Evolutionary conservation across 1,140 invertebrate genomes (phyloP), one percentile per base, ranked within the genome.

Genomic region (Spodoptera frugiperda): DNA sequence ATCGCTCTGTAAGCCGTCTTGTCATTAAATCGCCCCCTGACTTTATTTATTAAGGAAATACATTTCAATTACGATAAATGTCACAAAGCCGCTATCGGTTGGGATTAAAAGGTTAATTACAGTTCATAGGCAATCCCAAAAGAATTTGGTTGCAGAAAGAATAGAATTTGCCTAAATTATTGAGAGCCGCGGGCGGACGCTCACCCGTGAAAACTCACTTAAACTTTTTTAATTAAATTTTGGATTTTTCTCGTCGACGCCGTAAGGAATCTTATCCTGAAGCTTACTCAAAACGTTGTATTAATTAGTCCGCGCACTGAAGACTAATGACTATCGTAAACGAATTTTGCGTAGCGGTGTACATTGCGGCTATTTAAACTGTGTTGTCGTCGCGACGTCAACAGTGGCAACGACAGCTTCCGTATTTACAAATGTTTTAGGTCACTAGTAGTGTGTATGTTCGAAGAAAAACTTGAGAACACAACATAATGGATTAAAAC

Each of bases 171-270:
- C 79, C 72, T 88, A 86, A 89, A 87, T 91, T 91, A 91, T 88
- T 89, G 85, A 84, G 86, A 85, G 81, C 80, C 78, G 80, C 80
- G 78, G 79, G 86, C 83, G 88, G 84, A 89, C 88, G 86, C 85
- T 87, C 85, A 78, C 80, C 88, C 85, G 89, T 91, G 90, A 89
- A 93, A 92, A 92, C 87, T 90, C 90, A 92, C 91, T 92, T 91
- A 87, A 93, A 92, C 91, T 93, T 92, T 91, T 92, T 93, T 92
- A 93, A 93, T 93, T 93, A 93, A 91, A 92, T 92, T 93, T 92
- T 85, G 83, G 87, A 90, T 92, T 92, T 93, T 93, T 91, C 84
- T 87, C 74, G 75, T 82, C 75, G 70, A 74, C 88, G 78, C 82
- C 80, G 81, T 81, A 79, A 87, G 76, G 83, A 87, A 87, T 90